Evolutionary conservation across 2,888 invertebrate genomes (phyloP), one percentile per base, ranked within the genome.

Genomic region (Caenorhabditis sinica): DNA sequence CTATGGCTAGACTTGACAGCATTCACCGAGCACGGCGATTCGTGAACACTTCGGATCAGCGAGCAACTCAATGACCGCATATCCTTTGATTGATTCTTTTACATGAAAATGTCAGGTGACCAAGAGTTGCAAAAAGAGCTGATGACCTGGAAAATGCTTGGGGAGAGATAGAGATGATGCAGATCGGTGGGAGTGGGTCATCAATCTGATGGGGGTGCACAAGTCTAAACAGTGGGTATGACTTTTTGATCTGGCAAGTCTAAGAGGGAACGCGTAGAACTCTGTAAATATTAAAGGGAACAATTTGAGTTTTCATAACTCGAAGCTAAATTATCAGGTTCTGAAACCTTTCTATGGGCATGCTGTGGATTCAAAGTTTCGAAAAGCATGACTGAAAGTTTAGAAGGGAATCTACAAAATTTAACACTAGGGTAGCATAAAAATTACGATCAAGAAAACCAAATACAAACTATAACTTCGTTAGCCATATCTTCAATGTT

Each of bases 11-110:
- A 56, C 23, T 23, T 23, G 36, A 40, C 28, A 66, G 25, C 15
- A 36, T 49, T 69, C 76, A 28, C 40, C 61, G 76, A 76, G 76
- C 76, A 69, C 76, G 68, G 58, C 58, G 60, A 43, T 76, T 20
- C 66, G 58, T 76, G 76, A 76, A 61, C 76, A 76, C n/a, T 58
- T 15, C 11, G 51, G 20, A 51, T 51, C 20, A 45, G 45, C 23
- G 45, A 25, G 60, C 45, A 65, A 75, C 43, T 53, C 53, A 30
- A 66, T 66, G 66, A 68, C 33, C 51, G 28, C 25, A 4, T 0
- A 8, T 9, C 28, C n/a, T n/a, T 61, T 73, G 73, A 73, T 61
- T 61, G 73, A 73, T 61, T 23, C 33, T 49, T 60, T 51, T 51
- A 60, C 45, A 58, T 36, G 51, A 15, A 23, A 3, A 23, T 25